phyloP scores from a whole-genome alignment of 1,140 invertebrate species.

The Arctopsyche grandis region DNA sequence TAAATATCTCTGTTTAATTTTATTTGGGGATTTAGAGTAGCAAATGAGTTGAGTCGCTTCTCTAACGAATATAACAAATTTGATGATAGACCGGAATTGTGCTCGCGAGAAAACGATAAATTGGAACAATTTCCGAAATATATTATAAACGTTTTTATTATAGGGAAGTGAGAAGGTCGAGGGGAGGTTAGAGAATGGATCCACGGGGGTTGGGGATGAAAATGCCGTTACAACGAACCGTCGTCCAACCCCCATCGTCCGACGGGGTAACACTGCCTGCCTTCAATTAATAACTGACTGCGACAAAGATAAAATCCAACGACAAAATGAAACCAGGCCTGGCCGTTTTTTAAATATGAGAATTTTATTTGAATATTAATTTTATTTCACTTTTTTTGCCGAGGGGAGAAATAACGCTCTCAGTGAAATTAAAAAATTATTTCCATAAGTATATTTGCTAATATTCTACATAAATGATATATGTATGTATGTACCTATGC shows the following conservation, averaged over 20 bases:
- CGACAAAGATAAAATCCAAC: constrained; percentile 29
- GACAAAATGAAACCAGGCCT: background rate
- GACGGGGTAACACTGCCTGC: constrained; percentile 12
- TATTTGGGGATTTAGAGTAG: background rate
- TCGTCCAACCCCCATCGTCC: background rate
- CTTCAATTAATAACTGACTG: constrained; percentile 30
- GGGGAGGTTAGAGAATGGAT: background rate
- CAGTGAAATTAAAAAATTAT: background rate
- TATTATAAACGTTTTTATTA: constrained; percentile 21
- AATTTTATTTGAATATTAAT: constrained; percentile 20
- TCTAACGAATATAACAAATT: constrained; percentile 11
- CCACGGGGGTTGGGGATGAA: too few species aligned
- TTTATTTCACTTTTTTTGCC: background rate
- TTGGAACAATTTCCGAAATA: constrained; percentile 29
- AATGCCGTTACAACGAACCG: background rate
- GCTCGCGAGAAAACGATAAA: constrained; percentile 1
- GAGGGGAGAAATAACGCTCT: constrained; percentile 1
- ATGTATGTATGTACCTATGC: too few species aligned
- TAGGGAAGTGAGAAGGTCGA: too few species aligned
- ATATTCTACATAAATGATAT: too few species aligned
- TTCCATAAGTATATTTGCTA: too few species aligned
- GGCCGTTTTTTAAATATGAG: constrained; percentile 13
- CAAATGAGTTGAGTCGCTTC: background rate
- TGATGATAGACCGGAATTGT: constrained; percentile 14
- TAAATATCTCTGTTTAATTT: too few species aligned